Percentiles rank a stretch among this genome's conserved stretches.
Evolutionary conservation across 2,888 invertebrate species (phyloP).

Genomic region (Eueremaeus valkanovi): DNA sequence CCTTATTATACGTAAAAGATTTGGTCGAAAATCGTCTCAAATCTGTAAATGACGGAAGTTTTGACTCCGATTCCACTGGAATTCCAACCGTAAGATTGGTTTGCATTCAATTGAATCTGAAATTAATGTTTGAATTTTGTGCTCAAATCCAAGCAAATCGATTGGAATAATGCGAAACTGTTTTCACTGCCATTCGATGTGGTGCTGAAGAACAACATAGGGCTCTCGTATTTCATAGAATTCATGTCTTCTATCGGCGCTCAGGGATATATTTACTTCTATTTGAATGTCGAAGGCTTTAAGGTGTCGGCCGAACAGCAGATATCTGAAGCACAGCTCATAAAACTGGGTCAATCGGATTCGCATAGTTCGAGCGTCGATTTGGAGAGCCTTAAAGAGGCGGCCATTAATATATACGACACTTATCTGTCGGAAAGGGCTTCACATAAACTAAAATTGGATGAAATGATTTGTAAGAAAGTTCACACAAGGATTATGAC

Average conservation of each 20-base stretch:
- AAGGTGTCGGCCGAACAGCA: slow-evolving; percentile 65
- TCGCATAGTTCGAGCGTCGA: slow-evolving; percentile 38
- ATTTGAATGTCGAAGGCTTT: slow-evolving; percentile 66
- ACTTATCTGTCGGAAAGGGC: slow-evolving; percentile 71
- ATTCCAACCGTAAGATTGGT: slow-evolving; percentile 45
- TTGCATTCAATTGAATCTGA: background rate
- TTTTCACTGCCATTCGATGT: slow-evolving; percentile 46
- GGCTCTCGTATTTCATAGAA: slow-evolving; percentile 70
- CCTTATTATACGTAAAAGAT: slow-evolving; percentile 71
- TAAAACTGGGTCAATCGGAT: slow-evolving; percentile 6
- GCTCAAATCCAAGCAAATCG: slow-evolving; percentile 46
- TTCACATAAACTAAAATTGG: slow-evolving; percentile 49
- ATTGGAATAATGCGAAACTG: slow-evolving; percentile 48
- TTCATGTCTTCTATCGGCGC: slow-evolving; percentile 67
- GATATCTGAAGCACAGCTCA: slow-evolving; percentile 49
- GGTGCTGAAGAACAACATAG: slow-evolving; percentile 69
- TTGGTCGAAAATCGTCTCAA: slow-evolving; percentile 65
- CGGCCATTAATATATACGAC: slow-evolving; percentile 68
- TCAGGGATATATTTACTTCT: slow-evolving; percentile 70
- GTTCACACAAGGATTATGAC: slow-evolving; percentile 62
- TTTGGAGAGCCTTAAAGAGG: slow-evolving; percentile 59
- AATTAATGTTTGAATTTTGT: background rate
- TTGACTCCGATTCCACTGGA: slow-evolving; percentile 51
- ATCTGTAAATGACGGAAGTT: slow-evolving; percentile 56
- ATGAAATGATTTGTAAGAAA: slow-evolving; percentile 61